These are phyloP conservation scores for Spodoptera exigua DNA, from an alignment of 2,888 invertebrate genomes.

Conservation along the genomic window DNA sequence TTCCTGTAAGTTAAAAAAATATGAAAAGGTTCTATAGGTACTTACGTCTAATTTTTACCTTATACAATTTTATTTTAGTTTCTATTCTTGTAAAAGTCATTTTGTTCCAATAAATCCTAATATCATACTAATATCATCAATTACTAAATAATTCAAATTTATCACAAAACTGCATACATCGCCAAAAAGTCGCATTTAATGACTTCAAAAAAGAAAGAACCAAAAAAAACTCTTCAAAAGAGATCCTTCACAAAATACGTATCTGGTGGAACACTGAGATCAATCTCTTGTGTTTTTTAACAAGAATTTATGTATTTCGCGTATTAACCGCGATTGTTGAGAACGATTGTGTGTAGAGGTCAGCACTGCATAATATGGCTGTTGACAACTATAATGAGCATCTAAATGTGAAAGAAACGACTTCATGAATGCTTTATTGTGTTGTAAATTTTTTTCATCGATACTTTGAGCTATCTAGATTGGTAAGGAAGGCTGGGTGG, in stretches of 20 bases:
- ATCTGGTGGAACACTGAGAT: conserved; percentile 8
- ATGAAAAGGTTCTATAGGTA: no score
- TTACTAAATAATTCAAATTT: no score
- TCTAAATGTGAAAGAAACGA: conserved; percentile 39
- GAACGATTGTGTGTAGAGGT: conserved; percentile 46
- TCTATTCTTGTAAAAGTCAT: no score
- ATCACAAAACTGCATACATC: no score
- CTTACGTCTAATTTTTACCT: no score
- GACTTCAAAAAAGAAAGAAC: no score
- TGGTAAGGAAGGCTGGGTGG: conserved; percentile 8
- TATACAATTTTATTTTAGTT: no score
- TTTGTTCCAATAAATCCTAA: no score
- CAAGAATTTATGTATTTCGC: conserved; percentile 49
- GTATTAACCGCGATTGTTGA: conserved; percentile 27
- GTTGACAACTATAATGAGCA: conserved; percentile 47
- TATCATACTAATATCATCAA: no score
- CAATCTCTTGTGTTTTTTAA: conserved; percentile 35
- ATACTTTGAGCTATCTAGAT: conserved; percentile 51
- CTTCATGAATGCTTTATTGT: conserved; percentile 35
- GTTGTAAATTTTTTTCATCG: conserved; percentile 26
- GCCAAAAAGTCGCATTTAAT: no score
- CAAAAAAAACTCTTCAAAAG: not conserved
- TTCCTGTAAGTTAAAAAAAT: no score
- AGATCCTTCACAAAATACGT: not conserved
- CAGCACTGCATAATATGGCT: conserved; percentile 43